Evolutionary conservation across 2,113 vertebrate genomes (phyloP).

Genomic region (Cnemophilus loriae): DNA sequence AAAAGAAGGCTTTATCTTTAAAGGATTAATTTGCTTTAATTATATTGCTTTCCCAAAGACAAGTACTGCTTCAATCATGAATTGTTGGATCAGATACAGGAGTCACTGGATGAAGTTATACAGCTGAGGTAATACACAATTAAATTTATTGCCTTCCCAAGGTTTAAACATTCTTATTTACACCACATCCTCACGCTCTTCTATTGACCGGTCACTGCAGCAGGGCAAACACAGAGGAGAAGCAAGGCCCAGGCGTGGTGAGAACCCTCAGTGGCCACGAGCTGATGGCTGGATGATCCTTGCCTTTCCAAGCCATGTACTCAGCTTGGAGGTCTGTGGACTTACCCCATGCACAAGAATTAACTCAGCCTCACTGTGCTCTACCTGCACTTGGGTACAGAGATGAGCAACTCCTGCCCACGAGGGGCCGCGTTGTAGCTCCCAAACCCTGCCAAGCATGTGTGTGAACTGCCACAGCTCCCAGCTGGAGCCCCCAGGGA

Average conservation of each 20-base stretch:
- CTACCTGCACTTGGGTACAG: neutral
- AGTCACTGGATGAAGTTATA: constrained; percentile 2
- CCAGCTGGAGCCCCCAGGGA: neutral
- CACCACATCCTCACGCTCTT: neutral
- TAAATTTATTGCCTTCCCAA: neutral
- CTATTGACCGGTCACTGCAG: neutral
- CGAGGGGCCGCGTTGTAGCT: accelerated
- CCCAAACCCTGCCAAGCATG: accelerated
- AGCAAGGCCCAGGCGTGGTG: neutral
- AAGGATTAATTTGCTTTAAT: constrained; percentile 26
- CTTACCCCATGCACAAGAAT: neutral
- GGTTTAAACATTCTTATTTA: constrained; percentile 15
- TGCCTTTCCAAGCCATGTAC: neutral
- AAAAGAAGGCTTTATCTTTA: neutral
- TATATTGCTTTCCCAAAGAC: constrained; percentile 9
- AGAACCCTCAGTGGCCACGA: neutral
- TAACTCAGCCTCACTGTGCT: neutral
- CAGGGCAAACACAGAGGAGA: neutral
- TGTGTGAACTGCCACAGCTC: neutral
- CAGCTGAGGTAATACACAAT: neutral
- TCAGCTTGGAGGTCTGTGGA: neutral
- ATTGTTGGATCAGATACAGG: neutral
- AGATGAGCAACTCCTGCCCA: neutral
- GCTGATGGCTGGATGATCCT: neutral
- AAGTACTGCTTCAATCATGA: neutral